A percentile compares a stretch with the other conserved stretches of the same genome.
Conservation (phyloP, 1,140 invertebrate genomes). For the Temnothorax curvispinosus region DNA sequence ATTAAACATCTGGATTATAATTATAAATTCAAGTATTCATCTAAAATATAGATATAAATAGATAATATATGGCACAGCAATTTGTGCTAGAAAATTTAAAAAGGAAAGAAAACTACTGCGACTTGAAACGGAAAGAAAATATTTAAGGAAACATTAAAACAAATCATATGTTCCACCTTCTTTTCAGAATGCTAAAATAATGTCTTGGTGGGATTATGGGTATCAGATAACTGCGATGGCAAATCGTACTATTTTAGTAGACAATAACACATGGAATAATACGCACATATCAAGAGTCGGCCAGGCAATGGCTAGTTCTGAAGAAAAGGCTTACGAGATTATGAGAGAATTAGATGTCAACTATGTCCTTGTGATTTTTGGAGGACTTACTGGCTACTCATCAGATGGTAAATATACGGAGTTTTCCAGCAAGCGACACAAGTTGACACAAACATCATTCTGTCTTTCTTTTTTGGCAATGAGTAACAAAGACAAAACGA, state of each 20-base stretch:
- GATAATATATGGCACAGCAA: not conserved
- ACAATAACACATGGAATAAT: conserved; percentile 99
- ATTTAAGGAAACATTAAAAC: not conserved
- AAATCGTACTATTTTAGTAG: conserved; percentile 98
- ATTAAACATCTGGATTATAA: not conserved
- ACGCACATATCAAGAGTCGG: conserved; percentile 99
- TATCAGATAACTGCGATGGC: conserved; percentile 99
- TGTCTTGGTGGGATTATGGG: conserved; percentile 99
- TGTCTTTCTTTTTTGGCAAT: too few species aligned
- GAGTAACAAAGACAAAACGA: too few species aligned
- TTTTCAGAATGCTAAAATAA: conserved; percentile 95
- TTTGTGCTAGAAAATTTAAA: conserved; percentile 10
- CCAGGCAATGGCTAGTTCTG: conserved; percentile 98
- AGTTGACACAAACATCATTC: too few species aligned
- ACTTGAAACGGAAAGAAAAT: conserved; percentile 5
- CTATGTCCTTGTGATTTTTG: conserved; percentile 99
- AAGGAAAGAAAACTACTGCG: conserved; percentile 12
- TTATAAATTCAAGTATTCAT: not conserved
- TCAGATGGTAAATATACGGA: conserved; percentile 92
- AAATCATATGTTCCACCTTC: conserved; percentile 60
- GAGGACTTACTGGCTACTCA: conserved; percentile 98
- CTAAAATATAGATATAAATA: conserved; percentile 7
- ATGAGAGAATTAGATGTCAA: conserved; percentile 99
- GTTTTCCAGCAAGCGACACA: too few species aligned
- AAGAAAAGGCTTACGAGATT: conserved; percentile 98